These are phyloP conservation scores for Psilopsiagon aymara DNA, from an alignment of 2,113 vertebrate species.

Conservation along the genomic window DNA sequence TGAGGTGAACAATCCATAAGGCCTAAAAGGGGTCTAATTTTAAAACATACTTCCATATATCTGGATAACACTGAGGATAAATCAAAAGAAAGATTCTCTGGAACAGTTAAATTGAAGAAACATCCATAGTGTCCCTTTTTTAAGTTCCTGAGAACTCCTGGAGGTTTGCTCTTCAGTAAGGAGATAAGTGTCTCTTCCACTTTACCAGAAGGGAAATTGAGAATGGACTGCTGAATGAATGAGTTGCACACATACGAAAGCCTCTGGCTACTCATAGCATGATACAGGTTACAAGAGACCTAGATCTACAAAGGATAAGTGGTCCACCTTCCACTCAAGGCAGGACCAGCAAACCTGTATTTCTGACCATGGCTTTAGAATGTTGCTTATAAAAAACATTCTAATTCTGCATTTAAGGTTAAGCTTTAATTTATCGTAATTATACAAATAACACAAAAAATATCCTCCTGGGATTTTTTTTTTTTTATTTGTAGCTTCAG, in stretches of 20 bases:
- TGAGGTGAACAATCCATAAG: not conserved
- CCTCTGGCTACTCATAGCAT: not conserved
- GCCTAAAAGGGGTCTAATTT: not conserved
- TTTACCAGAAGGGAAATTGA: not conserved
- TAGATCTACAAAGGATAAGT: not conserved
- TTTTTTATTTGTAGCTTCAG: not conserved
- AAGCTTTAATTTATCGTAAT: not conserved
- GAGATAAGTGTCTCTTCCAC: accelerated
- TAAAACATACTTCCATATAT: accelerated
- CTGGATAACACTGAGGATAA: accelerated
- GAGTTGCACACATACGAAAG: not conserved
- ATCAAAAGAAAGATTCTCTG: not conserved
- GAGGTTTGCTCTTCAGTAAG: not conserved
- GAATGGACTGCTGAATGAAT: not conserved
- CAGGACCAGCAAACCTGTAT: not conserved
- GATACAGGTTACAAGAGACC: not conserved
- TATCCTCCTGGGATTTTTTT: not conserved
- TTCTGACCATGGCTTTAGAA: not conserved
- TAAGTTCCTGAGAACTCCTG: not conserved
- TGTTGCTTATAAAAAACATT: not conserved
- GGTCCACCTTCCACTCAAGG: not conserved
- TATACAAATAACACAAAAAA: not conserved
- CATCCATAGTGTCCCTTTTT: not conserved
- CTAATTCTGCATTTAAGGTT: not conserved
- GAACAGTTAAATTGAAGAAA: not conserved